Percentiles rank a stretch among this genome's conserved stretches.
These are phyloP conservation scores for Caracal caracal DNA, from an alignment of 2,113 vertebrate species.

Conservation along the genomic window DNA sequence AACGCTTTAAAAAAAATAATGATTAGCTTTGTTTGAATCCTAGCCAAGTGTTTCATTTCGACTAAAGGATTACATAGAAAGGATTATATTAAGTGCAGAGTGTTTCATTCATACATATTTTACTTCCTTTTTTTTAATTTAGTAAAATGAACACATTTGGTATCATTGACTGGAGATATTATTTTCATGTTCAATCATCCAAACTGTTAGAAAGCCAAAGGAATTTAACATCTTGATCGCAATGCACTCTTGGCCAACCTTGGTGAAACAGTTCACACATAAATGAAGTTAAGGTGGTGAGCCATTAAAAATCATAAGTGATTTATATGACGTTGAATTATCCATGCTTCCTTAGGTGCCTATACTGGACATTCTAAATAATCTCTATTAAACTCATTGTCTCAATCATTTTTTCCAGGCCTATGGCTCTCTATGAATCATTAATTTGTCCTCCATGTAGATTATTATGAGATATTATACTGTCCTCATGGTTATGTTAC, in stretches of 20 bases:
- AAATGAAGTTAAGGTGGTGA: slow-evolving; percentile 33
- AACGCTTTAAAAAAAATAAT: not conserved
- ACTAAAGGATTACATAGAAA: not conserved
- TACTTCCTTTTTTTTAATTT: not conserved
- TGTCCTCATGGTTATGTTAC: not conserved
- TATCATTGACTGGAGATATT: not conserved
- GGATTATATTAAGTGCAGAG: not conserved
- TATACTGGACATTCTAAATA: not conserved
- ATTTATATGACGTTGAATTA: slow-evolving; percentile 57
- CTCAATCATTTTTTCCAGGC: slow-evolving; percentile 58
- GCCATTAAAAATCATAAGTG: slow-evolving; percentile 2
- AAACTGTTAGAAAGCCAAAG: not conserved
- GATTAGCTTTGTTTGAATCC: not conserved
- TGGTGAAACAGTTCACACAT: slow-evolving; percentile 23
- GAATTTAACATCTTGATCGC: not conserved
- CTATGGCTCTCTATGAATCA: slow-evolving; percentile 57
- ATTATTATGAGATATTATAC: slow-evolving; percentile 35
- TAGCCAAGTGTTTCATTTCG: not conserved
- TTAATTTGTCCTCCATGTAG: slow-evolving; percentile 45
- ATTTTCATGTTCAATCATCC: not conserved
- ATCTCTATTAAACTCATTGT: slow-evolving; percentile 23
- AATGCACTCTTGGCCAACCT: not conserved
- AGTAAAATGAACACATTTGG: not conserved
- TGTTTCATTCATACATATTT: not conserved
- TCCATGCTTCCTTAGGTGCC: not conserved